Evolutionary conservation across 2,797 vertebrate species (phyloP), one percentile per base, ranked within the genome.

Genomic region (Chromobotia macracanthus): DNA sequence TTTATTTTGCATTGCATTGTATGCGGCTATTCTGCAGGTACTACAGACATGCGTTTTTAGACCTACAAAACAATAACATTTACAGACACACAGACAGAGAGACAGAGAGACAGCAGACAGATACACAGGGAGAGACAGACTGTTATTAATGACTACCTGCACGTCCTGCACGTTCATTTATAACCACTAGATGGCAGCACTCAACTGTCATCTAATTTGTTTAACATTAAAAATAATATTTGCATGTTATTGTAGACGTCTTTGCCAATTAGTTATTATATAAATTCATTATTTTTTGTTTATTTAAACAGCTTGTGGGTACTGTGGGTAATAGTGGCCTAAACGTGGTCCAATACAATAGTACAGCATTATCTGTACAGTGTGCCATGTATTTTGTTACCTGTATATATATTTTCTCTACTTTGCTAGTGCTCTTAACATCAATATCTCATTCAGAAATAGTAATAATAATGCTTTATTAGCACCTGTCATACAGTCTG

Each of bases 401-500:
- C 48, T 48, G 2, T 48, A 16, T 48, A 48, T 38, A 6, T 38
- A 9, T 38, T 3, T 7, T 38, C 38, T 38, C 38, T 38, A 38
- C 5, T 9, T 41, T 41, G 38, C 38, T 8, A 41, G 9, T 41
- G 38, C 50, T 48, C n/a, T 18, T 38, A 61, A 77, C 5, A 58
- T 48, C 31, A 61, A 38, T 63, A 50, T 58, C 61, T 53, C 63
- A 75, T 70, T 44, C 69, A 56, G 44, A 70, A 70, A 51, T 12
- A 18, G 28, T 51, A 67, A 77, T 38, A 79, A 31, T 31, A 31
- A 31, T 31, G 56, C 72, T 84, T 75, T 65, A 72, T 80, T 82
- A 64, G 58, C 68, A 80, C 67, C 56, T 68, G 41, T 75, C 65
- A 66, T 63, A 61, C 65, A 74, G 35, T 67, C 44, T 71, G 76